phyloP scores from a whole-genome alignment of 2,888 invertebrate genomes.

The Flexamia atlantica region DNA sequence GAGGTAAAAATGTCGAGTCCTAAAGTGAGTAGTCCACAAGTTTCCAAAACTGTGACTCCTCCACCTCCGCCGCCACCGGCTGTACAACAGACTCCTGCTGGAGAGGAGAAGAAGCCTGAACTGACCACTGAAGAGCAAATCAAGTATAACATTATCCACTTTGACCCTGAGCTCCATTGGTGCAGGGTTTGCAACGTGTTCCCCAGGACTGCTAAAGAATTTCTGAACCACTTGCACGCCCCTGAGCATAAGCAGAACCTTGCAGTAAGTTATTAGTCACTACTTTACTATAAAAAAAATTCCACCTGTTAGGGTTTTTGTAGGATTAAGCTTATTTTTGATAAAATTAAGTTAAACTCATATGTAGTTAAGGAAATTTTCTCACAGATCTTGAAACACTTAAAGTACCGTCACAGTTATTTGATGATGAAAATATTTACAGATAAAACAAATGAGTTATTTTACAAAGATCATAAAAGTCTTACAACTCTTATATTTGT shows the following conservation, averaged over 20 bases:
- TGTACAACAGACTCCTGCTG: not conserved
- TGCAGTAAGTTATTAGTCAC: constrained; percentile 72
- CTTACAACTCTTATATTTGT: too few species aligned
- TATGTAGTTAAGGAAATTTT: too few species aligned
- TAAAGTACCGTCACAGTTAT: too few species aligned
- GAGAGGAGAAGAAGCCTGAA: not conserved
- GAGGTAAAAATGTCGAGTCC: not conserved
- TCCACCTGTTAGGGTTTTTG: too few species aligned
- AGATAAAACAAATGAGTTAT: too few species aligned
- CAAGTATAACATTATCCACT: constrained; percentile 85
- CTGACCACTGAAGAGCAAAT: constrained; percentile 38
- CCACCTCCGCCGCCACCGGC: not conserved
- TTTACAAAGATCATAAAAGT: too few species aligned
- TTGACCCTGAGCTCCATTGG: constrained; percentile 95
- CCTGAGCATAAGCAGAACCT: constrained; percentile 83
- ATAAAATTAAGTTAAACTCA: too few species aligned
- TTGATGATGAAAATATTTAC: too few species aligned
- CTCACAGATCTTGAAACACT: too few species aligned
- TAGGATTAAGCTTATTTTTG: too few species aligned
- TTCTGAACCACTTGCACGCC: constrained; percentile 89
- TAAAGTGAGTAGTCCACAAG: not conserved
- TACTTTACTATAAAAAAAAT: too few species aligned
- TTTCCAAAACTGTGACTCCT: not conserved
- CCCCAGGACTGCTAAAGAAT: constrained; percentile 91
- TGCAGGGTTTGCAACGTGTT: constrained; percentile 92